Evolutionary conservation across 2,888 invertebrate species (phyloP), one percentile per base, ranked within the genome.

Genomic region (Lacanobia wlatinum): DNA sequence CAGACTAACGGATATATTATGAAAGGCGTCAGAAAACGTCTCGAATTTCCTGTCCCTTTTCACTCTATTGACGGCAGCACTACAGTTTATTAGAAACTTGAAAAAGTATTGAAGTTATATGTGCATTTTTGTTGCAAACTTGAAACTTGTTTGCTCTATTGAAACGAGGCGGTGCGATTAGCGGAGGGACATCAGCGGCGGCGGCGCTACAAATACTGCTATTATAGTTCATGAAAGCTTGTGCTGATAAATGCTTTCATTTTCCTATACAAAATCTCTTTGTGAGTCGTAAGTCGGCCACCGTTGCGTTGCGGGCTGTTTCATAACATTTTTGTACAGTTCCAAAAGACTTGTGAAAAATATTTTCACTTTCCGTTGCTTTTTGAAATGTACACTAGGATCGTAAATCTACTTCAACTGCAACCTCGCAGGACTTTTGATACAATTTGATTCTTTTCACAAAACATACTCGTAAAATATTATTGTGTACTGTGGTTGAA

Each of bases 211-310:
- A 73, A 63, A 48, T 14, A 50, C 48, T 7, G 23, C 12, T 28
- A 21, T 14, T 28, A 67, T 14, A 56, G 38, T 56, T 70, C 16
- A 40, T 68, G 18, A 68, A 69, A 58, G 14, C 14, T 23, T 18
- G 18, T 16, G 1, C 16, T 46, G 14, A 34, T 50, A 73, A 72
- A 56, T 63, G 18, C 14, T 50, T 43, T 55, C 5, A 56, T 62
- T 40, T 62, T 14, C 28, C 16, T 7, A 28, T 28, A 58, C 2
- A 38, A 70, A 23, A 52, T 53, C 34, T 23, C 10, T 43, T 50
- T 38, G 18, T 8, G 34, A 38, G 21, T 28, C 1, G 2, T 12
- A 50, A 40, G 10, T 18, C 59, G 9, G 18, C 59, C 18, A 40
- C 12, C 43, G 16, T 28, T 7, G 53, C 28, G 3, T 48, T 40